Evolutionary conservation across 1,140 invertebrate species (phyloP), one percentile per base, ranked within the genome.

Genomic region (Bombus confusus): DNA sequence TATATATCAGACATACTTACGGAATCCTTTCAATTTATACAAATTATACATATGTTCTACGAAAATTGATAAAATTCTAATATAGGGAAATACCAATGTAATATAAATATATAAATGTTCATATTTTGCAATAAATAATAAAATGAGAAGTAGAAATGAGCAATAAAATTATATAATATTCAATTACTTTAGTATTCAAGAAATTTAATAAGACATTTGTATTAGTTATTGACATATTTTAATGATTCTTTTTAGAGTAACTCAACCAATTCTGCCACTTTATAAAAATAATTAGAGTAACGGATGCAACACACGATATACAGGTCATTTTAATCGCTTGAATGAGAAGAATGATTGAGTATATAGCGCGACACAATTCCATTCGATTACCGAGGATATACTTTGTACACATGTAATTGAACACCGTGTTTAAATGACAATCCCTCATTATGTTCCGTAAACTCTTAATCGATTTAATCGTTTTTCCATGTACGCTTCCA

Each of bases 271-370:
- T 15, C 31, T 13, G 34, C 12, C 12, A 18, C 12, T 22, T 22
- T 43, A 79, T 52, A 68, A 78, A 43, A 66, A 68, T 37, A 39
- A 37, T 57, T 37, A 73, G 59, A 57, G 12, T 39, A 52, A 71
- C 31, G 41, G 43, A 71, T 25, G 4, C n/a, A 34, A 22, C 37
- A 57, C 28, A 43, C n/a, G 34, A 1, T 28, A 41, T 73, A 41
- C 37, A 59, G n/a, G 52, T 80, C 64, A 80, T 69, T 37, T 80
- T 69, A 37, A 39, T 80, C 25, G 34, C 31, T 80, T n/a, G 25
- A 80, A 41, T n/a, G 22, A 68, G n/a, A 66, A 69, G 41, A 69
- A 80, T 41, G 64, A 41, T 68, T 25, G n/a, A n/a, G 47, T n/a
- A 39, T 80, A 80, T 68, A 69, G 25, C 3, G n/a, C 39, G 43